Evolutionary conservation across 2,113 vertebrate genomes (phyloP).

Genomic region (Aythya baeri): DNA sequence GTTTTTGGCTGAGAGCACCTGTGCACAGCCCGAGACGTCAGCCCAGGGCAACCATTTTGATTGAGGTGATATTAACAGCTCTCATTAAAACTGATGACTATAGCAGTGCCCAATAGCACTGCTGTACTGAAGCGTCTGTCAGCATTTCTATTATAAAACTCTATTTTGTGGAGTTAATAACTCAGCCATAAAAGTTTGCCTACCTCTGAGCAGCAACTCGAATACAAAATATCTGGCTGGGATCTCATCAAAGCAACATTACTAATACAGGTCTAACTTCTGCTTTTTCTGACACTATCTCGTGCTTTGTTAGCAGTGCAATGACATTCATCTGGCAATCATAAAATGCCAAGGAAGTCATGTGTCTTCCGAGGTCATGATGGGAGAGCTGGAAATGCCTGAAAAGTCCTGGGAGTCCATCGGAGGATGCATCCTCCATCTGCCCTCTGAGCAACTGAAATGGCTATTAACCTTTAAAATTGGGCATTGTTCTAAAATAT

Average conservation of each 20-base stretch:
- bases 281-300: not conserved
- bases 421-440: not conserved
- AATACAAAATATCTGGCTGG: not conserved
- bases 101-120: conserved; percentile 5
- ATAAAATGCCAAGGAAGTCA: not conserved
- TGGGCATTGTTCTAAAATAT: not conserved
- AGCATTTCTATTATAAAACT: conserved; percentile 25
- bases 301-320: not conserved
- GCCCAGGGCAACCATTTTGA: conserved; percentile 77
- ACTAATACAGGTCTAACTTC: not conserved
- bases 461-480: not conserved
- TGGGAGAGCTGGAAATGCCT: not conserved
- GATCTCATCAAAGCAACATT: not conserved
- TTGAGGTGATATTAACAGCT: conserved; percentile 73
- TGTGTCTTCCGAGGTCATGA: not conserved
- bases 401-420: not conserved
- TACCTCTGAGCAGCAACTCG: conserved; percentile 17
- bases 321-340: not conserved
- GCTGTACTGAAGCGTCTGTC: conserved; percentile 39
- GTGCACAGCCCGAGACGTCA: conserved; percentile 69
- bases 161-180: conserved; percentile 63
- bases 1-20: conserved; percentile 77
- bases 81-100: conserved; percentile 76
- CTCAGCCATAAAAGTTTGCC: conserved; percentile 3
- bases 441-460: not conserved